A percentile compares a stretch with the other conserved stretches of the same genome.
Conservation (phyloP, 2,797 vertebrate species). For the Falco columbarius region DNA sequence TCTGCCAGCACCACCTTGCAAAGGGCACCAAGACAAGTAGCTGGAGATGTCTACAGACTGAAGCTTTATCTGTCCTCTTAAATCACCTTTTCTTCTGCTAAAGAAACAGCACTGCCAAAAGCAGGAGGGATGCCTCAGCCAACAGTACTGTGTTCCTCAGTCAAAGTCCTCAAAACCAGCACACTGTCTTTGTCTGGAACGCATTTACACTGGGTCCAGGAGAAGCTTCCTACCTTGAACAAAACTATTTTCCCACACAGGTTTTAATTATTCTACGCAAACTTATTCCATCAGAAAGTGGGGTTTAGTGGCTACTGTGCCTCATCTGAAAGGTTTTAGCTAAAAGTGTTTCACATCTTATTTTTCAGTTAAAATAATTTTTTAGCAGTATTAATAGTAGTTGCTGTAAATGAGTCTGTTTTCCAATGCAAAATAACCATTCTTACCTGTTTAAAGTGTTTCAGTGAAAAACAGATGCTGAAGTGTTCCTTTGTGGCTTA, state of each 20-base stretch:
- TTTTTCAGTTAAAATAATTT: background rate
- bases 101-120: background rate
- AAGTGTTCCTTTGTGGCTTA: background rate
- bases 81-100: background rate
- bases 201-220: background rate
- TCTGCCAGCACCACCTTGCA: background rate
- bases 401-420: background rate
- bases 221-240: background rate
- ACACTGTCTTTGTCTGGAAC: rapidly evolving
- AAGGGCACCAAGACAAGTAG: background rate
- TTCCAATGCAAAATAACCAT: background rate
- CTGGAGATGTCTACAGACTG: background rate
- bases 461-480: background rate
- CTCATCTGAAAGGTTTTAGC: background rate
- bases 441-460: background rate
- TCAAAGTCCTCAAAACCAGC: background rate
- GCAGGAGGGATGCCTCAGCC: background rate
- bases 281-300: background rate
- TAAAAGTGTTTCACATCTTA: background rate
- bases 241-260: background rate
- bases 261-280: background rate
- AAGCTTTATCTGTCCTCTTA: background rate
- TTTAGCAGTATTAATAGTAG: background rate
- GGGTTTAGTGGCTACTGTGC: background rate
- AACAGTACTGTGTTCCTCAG: background rate